Evolutionary conservation across 92 coral and sea anemone genomes (phyloP).

Genomic region (Palythoa grandiflora): DNA sequence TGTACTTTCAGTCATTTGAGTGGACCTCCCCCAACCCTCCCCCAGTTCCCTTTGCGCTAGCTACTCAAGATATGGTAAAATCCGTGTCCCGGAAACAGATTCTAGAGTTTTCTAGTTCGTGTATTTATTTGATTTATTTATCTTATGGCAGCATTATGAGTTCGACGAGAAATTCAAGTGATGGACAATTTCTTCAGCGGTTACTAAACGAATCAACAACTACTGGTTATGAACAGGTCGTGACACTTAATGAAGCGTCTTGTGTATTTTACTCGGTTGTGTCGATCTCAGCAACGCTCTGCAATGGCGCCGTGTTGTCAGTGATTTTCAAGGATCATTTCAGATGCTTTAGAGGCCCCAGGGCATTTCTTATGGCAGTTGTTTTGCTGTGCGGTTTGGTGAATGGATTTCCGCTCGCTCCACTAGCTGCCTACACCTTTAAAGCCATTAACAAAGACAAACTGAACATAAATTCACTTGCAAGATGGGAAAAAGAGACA

Average conservation of each 20-base stretch:
- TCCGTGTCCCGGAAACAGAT: no score
- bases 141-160: neutral
- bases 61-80: no score
- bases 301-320: constrained; percentile 24
- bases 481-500: neutral
- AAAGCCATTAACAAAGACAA: constrained; percentile 1
- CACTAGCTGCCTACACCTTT: constrained; percentile 17
- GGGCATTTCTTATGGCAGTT: constrained; percentile 10
- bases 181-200: neutral
- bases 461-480: neutral
- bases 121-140: no score
- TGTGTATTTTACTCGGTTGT: constrained; percentile 24
- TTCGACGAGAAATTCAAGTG: neutral
- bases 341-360: constrained; percentile 13
- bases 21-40: no score
- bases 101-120: no score
- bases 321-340: constrained; percentile 29
- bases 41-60: no score
- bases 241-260: neutral
- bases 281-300: neutral
- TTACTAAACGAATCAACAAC: neutral
- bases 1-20: no score
- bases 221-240: neutral
- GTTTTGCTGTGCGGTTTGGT: constrained; percentile 21
- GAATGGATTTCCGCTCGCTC: neutral